Base-by-base conservation (phyloP, 2,113 vertebrate genomes). In the Chaetura pelagica region DNA sequence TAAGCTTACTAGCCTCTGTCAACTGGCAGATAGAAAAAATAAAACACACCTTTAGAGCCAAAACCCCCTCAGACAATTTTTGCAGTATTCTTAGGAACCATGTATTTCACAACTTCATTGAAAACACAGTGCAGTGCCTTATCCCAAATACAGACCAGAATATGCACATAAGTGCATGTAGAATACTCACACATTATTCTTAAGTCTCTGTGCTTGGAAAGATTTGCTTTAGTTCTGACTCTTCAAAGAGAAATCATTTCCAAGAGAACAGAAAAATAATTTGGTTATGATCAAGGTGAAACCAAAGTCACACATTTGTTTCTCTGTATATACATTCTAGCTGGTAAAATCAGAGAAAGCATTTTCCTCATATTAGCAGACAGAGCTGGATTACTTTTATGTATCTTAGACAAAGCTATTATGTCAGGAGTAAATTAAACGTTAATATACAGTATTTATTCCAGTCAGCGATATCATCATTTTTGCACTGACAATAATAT, bases 1-100 rank as follows among this genome's bases (percentile, higher is more conserved):
- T 86, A 95, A 92, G 86, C 90, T 96, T 95, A 94, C 81, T 91
- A 94, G 88, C 61, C 95, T 84, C 69, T 90, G 67, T 95, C 90
- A 95, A 35, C 58, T 66, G n/a, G n/a, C 74, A 74, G 62, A 54
- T 88, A 77, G 38, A 40, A 91, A 95, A 66, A 89, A 52, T 7
- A 55, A 74, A 58, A 71, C 9, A 48, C 49, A 66, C 10, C 32
- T 93, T 83, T 67, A 93, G 42, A 94, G 21, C 10, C 40, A 81
- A 24, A 24, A 17, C 9, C 21, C 29, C 35, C 66, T 84, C 27
- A n/a, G 29, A 86, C 30, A 81, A 23, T 72, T 81, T 93, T 67
- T 84, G 52, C 86, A 12, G 12, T 73, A 51, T 54, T 87, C 61
- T 90, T 73, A 78, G n/a, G 66, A 89, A 62, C 61, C 46, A 21